These are phyloP conservation scores for Daboia siamensis DNA, from an alignment of 2,113 vertebrate species.

Conservation along the genomic window DNA sequence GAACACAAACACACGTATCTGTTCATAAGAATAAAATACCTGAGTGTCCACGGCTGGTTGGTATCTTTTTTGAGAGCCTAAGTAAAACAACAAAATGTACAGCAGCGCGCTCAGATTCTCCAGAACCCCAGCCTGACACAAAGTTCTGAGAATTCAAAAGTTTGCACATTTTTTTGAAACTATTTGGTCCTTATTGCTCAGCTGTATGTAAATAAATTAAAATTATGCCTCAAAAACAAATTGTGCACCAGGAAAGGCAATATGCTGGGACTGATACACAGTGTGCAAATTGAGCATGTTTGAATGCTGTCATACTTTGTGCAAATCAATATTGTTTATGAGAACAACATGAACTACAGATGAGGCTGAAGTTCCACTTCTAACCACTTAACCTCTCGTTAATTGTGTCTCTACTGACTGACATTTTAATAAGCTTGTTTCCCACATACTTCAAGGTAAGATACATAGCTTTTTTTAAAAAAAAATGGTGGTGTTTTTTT, in stretches of 20 bases:
- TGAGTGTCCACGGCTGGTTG: neutral
- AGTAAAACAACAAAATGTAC: neutral
- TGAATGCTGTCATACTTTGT: neutral
- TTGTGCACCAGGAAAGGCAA: neutral
- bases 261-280: neutral
- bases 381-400: neutral
- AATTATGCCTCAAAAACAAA: neutral
- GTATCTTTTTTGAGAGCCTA: neutral
- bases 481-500: neutral
- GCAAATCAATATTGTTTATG: neutral
- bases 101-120: too few relatives aligned
- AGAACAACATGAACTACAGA: neutral
- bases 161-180: neutral
- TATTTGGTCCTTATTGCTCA: neutral
- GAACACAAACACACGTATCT: neutral
- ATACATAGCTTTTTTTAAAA: neutral
- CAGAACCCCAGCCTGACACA: neutral
- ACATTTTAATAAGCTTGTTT: neutral
- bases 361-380: neutral
- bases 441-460: neutral
- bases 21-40: neutral
- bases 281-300: neutral
- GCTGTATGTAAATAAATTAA: neutral
- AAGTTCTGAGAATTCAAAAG: neutral
- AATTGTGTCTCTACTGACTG: neutral